phyloP scores from a whole-genome alignment of 1,140 invertebrate genomes.

The Nomia melanderi region DNA sequence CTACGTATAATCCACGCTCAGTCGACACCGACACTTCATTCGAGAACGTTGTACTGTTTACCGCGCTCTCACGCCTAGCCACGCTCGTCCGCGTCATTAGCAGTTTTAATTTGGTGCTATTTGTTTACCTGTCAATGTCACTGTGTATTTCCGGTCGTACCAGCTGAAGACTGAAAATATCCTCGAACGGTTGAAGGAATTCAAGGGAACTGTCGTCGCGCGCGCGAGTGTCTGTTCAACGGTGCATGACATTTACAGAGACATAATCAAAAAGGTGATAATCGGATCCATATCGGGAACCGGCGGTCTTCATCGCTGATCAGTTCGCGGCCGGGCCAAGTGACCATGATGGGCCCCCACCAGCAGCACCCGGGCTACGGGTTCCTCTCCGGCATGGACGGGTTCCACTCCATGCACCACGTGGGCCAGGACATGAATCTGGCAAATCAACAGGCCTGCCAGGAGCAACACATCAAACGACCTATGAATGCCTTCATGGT shows the following conservation, averaged over 20 bases:
- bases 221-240: no score
- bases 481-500: constrained; percentile 99
- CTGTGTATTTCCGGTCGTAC: no score
- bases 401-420: constrained; percentile 68
- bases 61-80: not conserved
- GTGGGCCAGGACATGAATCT: constrained; percentile 5
- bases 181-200: no score
- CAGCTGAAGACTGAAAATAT: no score
- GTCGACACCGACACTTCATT: constrained; percentile 46
- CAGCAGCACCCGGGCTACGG: constrained; percentile 63
- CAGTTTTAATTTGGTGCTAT: no score
- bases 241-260: no score
- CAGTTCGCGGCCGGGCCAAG: not conserved
- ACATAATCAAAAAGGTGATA: no score
- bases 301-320: not conserved
- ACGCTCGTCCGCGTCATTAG: no score
- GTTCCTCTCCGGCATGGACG: constrained; percentile 69
- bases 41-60: constrained; percentile 45
- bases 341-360: constrained; percentile 68
- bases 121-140: not conserved
- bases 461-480: constrained; percentile 91
- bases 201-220: no score
- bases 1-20: constrained; percentile 33
- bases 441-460: constrained; percentile 76
- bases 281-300: no score